These are phyloP conservation scores for Gastracanthus pulcherrimus DNA, from an alignment of 2,888 invertebrate genomes.

Conservation along the genomic window DNA sequence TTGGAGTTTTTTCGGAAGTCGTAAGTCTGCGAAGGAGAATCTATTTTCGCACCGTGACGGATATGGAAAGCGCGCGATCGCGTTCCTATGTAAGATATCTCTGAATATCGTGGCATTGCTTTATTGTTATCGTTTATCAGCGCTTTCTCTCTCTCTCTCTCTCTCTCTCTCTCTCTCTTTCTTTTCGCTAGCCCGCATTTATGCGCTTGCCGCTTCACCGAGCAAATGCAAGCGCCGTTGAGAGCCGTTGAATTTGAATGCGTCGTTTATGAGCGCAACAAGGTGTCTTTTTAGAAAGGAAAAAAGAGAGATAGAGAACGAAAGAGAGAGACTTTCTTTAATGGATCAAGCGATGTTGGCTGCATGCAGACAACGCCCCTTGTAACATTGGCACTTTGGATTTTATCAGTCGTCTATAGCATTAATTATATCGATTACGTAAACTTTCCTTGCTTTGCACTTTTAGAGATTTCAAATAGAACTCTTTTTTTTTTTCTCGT, in stretches of 20 bases:
- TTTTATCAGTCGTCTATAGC: slow-evolving; percentile 17
- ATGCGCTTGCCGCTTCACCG: no score
- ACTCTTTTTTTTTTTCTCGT: no score
- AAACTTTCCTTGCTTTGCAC: no score
- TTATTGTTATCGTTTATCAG: no score
- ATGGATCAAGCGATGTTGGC: not conserved
- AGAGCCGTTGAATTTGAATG: no score
- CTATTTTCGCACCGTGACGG: slow-evolving; percentile 4
- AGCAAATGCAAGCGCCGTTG: no score
- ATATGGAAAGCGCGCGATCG: slow-evolving; percentile 6
- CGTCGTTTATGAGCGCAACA: slow-evolving; percentile 11
- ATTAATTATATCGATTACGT: no score
- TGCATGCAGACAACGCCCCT: not conserved
- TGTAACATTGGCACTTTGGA: not conserved
- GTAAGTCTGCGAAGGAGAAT: slow-evolving; percentile 9
- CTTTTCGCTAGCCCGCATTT: not conserved
- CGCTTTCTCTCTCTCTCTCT: slow-evolving; percentile 20
- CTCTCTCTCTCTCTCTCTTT: not conserved
- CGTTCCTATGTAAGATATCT: not conserved
- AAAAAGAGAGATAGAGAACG: no score
- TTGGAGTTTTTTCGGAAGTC: slow-evolving; percentile 43
- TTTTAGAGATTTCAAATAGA: no score
- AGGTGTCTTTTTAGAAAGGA: not conserved
- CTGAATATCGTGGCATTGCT: no score
- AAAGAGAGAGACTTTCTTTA: not conserved